phyloP scores from a whole-genome alignment of 2,888 invertebrate species.

The Homarus gammarus region DNA sequence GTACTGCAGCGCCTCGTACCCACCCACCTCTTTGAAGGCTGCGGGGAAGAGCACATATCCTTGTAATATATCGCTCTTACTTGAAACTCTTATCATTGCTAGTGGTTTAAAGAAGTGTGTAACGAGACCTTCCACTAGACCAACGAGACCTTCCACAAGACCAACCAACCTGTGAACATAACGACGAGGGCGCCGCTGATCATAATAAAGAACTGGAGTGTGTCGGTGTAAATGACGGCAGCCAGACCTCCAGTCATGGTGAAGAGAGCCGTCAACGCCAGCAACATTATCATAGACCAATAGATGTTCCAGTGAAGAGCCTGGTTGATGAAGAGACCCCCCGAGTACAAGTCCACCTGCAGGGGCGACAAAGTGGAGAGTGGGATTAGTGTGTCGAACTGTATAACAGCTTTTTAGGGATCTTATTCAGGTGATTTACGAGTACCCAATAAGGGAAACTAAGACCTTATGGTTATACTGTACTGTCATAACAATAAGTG shows the following conservation, averaged over 20 bases:
- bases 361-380: background rate
- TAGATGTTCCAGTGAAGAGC: constrained; percentile 80
- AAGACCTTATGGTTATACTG: too few species aligned
- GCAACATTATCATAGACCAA: constrained; percentile 78
- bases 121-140: too few species aligned
- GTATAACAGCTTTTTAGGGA: background rate
- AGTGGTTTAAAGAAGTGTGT: too few species aligned
- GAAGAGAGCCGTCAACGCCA: constrained; percentile 79
- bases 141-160: too few species aligned
- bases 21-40: constrained; percentile 80
- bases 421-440: too few species aligned
- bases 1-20: constrained; percentile 79
- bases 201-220: constrained; percentile 80
- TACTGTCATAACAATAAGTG: too few species aligned
- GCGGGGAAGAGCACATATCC: background rate
- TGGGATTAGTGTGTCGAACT: background rate
- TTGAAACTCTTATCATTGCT: too few species aligned
- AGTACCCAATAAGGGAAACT: background rate
- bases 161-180: constrained; percentile 78
- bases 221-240: constrained; percentile 80
- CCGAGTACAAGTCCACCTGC: constrained; percentile 81
- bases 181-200: constrained; percentile 79
- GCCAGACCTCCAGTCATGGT: constrained; percentile 79
- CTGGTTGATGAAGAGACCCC: constrained; percentile 80
- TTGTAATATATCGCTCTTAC: too few species aligned